Base-by-base conservation (phyloP, 2,797 vertebrate genomes). In the Anguilla pacifica region DNA sequence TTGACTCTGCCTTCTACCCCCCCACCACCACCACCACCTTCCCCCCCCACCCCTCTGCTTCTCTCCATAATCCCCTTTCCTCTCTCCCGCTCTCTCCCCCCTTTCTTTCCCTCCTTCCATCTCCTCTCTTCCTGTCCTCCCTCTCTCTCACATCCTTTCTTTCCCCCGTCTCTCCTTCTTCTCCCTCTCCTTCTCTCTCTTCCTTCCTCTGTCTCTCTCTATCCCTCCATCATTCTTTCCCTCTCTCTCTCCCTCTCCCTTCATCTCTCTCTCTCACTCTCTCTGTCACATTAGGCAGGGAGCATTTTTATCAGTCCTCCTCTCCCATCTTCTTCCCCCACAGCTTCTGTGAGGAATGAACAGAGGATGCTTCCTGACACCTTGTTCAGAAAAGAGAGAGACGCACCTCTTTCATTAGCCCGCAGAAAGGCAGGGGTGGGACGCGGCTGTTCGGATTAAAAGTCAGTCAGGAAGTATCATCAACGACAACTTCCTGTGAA, bases 261-360 rank as follows among this genome's bases (percentile, higher is more conserved):
- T n/a, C n/a, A 57, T 57, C 55, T 59, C 57, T 17, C 57, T 17
- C 57, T 59, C 57, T 57, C 55, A 13, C 57, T 17, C 57, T 17
- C 57, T 59, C 57, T 3, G 13, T 59, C 11, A 59, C 1, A 64
- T 6, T 13, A 55, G 53, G 53, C 11, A 1, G 15, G 53, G 7
- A 55, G 53, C 7, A 7, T n/a, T 25, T 25, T n/a, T 17, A 64
- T 25, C 19, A 25, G 61, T 19, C 17, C 57, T 59, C 4, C 10
- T 5, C 61, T 64, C 61, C 93, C 93, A 51, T 51, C 49, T 6
- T 94, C 93, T 92, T 94, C 91, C 93, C 95, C 95, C 28, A 94
- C 94, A 96, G 94, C 89, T 93, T 1, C 4, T 93, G 93, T 96
- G 95, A 96, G 95, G 96, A 96, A 96, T 96, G 95, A 96, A 95